Base-by-base conservation (phyloP, 2,888 invertebrate species). In the Synergus umbraculus region DNA sequence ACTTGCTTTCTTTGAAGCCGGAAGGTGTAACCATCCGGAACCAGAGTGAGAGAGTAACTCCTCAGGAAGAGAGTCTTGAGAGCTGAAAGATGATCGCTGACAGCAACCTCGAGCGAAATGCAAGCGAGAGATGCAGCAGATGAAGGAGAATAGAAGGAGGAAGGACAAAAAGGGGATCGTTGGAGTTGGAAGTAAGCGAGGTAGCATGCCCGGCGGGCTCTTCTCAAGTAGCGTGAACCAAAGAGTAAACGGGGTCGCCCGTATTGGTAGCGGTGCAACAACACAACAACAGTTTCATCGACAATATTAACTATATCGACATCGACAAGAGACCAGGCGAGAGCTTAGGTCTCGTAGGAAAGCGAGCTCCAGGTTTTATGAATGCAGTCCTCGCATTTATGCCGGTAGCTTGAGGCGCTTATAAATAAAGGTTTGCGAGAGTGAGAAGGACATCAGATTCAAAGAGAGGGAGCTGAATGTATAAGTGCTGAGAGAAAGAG, bases 361-460 rank as follows among this genome's bases (percentile, higher is more conserved):
- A 87, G 84, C 84, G 84, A 84, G 82, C 81, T 81, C 76, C 76
- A 83, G 86, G 86, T 86, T 89, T 89, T 90, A 89, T 87, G 90
- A 90, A 89, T 90, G 90, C 90, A 87, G 90, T 88, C 86, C 88
- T 86, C 88, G 88, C 88, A 86, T 88, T 88, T 89, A 89, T 88
- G 88, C 88, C 85, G 86, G 87, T 86, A 85, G 88, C 90, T 87
- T 80, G 80, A 85, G 89, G 90, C 89, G 87, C 88, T 90, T 90
- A 90, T 89, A 91, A 91, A 91, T 91, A 90, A 90, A 90, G 88
- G 85, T 85, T 82, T 79, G 78, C 13, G 76, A 43, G 78, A 66
- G 65, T 79, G 82, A 44, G 78, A 63, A 73, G 78, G 10, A n/a
- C 76, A 77, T 58, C 44, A 60, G 76, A 49, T 76, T 69, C 82